Evolutionary conservation across 2,113 vertebrate species (phyloP).

Genomic region (Probosciger aterrimus): DNA sequence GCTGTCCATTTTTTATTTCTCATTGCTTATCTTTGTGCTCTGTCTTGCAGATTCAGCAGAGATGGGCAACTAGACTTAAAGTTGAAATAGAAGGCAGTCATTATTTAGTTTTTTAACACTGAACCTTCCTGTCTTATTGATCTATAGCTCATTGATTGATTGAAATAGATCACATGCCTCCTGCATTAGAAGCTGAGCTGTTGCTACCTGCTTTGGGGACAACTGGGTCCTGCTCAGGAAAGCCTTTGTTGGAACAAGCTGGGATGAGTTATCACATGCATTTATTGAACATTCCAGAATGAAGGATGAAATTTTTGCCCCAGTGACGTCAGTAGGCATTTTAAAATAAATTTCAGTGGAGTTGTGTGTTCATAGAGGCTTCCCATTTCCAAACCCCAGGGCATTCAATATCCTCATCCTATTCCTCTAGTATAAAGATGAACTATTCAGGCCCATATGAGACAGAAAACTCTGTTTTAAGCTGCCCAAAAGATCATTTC

Average conservation of each 20-base stretch:
- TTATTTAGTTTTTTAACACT: background rate
- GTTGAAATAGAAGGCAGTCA: background rate
- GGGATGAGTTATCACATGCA: background rate
- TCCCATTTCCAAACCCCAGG: background rate
- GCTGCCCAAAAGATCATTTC: background rate
- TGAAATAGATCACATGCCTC: background rate
- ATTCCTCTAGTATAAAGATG: background rate
- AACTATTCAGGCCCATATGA: background rate
- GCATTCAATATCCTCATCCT: background rate
- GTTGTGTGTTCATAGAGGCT: background rate
- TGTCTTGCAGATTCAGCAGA: background rate
- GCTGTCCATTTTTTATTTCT: background rate
- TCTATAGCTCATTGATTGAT: background rate
- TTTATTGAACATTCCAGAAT: background rate
- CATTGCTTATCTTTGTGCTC: background rate
- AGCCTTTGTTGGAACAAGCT: background rate
- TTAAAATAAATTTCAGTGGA: background rate
- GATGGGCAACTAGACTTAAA: background rate
- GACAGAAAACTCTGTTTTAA: background rate
- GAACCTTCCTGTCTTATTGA: background rate
- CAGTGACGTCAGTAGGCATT: background rate
- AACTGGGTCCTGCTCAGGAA: background rate
- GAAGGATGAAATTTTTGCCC: background rate
- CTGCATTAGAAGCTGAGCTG: background rate
- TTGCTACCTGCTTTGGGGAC: background rate